Evolutionary conservation across 2,888 invertebrate genomes (phyloP).

Genomic region (Orchestes rusci): DNA sequence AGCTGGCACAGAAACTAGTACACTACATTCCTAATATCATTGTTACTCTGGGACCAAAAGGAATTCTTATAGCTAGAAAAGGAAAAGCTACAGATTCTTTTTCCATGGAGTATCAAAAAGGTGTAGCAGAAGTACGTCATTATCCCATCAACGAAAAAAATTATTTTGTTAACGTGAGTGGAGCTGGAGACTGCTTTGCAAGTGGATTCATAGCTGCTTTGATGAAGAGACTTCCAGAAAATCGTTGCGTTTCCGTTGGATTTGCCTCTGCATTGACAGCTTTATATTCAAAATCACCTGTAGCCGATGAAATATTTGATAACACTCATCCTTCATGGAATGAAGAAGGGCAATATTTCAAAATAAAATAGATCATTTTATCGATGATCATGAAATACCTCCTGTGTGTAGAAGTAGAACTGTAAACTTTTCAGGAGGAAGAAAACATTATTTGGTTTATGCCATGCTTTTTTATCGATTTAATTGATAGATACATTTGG

Average conservation of each 20-base stretch:
- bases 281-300: constrained; percentile 52
- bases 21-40: constrained; percentile 50
- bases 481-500: no score
- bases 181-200: constrained; percentile 73
- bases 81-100: constrained; percentile 34
- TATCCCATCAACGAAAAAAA: constrained; percentile 44
- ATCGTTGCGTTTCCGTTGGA: constrained; percentile 54
- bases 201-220: constrained; percentile 63
- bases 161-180: constrained; percentile 65
- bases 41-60: constrained; percentile 56
- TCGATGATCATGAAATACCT: no score
- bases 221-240: constrained; percentile 49
- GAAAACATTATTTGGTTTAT: no score
- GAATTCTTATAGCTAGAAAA: constrained; percentile 49
- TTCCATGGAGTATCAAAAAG: not conserved
- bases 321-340: not conserved
- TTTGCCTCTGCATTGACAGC: constrained; percentile 56
- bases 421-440: no score
- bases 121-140: constrained; percentile 32
- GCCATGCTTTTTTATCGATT: no score
- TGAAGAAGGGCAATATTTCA: no score
- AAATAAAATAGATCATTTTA: no score
- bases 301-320: constrained; percentile 40
- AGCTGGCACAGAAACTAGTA: constrained; percentile 24
- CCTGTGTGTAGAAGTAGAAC: no score